A percentile compares a stretch with the other conserved stretches of the same genome.
These are phyloP conservation scores for Enteromius unitaeniatus DNA, from an alignment of 2,797 vertebrate genomes.

Conservation along the genomic window DNA sequence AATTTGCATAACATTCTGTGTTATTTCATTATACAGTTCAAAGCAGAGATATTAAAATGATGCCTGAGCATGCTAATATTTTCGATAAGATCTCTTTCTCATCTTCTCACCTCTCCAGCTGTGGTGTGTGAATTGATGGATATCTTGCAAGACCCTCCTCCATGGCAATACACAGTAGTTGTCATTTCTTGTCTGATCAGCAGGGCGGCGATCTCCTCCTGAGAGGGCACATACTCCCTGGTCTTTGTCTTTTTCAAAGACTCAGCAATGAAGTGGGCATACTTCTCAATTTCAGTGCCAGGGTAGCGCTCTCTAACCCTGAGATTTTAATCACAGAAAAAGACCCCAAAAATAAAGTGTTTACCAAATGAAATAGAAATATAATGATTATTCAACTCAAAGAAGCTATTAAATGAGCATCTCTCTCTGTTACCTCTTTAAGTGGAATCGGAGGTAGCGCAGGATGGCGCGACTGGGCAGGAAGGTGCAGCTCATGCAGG, in stretches of 20 bases:
- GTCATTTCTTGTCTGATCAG: conserved; percentile 91
- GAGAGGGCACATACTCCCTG: conserved; percentile 91
- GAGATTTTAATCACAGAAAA: conserved; percentile 34
- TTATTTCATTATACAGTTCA: not conserved
- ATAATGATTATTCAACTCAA: not conserved
- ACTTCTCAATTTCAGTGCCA: conserved; percentile 87
- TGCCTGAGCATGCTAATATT: not conserved
- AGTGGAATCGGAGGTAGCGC: conserved; percentile 92
- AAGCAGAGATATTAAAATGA: not conserved
- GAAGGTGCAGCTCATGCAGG: conserved; percentile 94
- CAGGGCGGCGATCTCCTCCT: conserved; percentile 92
- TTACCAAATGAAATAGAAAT: not conserved
- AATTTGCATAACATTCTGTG: not conserved
- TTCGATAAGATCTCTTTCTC: not conserved
- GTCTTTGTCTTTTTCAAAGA: conserved; percentile 91
- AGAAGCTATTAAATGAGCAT: not conserved
- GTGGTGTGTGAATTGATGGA: conserved; percentile 95
- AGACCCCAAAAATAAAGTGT: not conserved
- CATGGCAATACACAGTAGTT: conserved; percentile 93
- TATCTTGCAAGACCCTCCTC: conserved; percentile 95
- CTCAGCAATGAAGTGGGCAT: conserved; percentile 86
- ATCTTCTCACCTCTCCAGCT: conserved; percentile 85
- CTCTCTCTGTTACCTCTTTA: conserved; percentile 81
- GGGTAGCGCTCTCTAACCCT: conserved; percentile 88
- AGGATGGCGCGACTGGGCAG: conserved; percentile 89